Evolutionary conservation across 2,888 invertebrate genomes (phyloP), one percentile per base, ranked within the genome.

Genomic region (Tetragonula carbonaria): DNA sequence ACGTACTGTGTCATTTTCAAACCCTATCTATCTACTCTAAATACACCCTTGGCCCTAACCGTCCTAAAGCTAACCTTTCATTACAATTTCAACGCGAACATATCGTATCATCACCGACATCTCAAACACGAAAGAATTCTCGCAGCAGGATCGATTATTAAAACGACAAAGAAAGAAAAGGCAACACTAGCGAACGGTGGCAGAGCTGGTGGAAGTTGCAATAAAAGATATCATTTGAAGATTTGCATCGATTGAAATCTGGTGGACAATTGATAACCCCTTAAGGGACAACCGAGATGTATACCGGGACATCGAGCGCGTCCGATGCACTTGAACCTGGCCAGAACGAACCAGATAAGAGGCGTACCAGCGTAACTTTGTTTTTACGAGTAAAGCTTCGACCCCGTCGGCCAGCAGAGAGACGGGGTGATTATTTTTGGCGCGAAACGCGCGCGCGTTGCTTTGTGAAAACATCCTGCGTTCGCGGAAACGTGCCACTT

Each of bases 401-500:
- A 78, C 81, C 81, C 74, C 78, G 67, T 65, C 72, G 80, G 76
- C 77, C n/a, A 55, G 33, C 73, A 73, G 85, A 71, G 84, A 88
- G 87, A 85, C 74, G 80, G 18, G 82, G 83, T 77, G 90, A 91
- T 91, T 93, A 92, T 92, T 92, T 93, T 90, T 86, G 88, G 87
- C 88, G 77, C 67, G 74, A 72, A 82, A 76, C 53, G 67, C 78
- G 78, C 79, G 38, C 62, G 21, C 16, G 83, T 65, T 51, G 86
- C 87, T 87, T 91, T 90, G 88, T 88, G 87, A 92, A 91, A 91
- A 92, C 89, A 91, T 90, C 90, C 90, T 88, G 86, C 84, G 83
- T 90, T 86, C 81, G 82, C 78, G 84, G 87, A 90, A 90, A 91
- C 78, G 55, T 23, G 74, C 55, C 67, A 28, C 28, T 86, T 86